Evolutionary conservation across 2,888 invertebrate species (phyloP).

Genomic region (Aspidiotus destructor): DNA sequence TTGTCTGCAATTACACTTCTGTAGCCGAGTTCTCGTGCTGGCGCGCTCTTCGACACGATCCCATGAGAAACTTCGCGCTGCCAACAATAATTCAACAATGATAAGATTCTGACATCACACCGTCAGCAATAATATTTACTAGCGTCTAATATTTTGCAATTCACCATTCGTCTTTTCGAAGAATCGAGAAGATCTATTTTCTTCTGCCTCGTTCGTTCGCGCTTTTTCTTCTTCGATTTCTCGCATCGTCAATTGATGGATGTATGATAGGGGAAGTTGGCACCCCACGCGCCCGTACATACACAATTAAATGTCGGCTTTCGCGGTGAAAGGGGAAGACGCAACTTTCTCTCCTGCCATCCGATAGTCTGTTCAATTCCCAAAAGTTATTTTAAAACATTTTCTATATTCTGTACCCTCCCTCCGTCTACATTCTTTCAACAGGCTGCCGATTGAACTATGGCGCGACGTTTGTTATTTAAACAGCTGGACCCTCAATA

Average conservation of each 20-base stretch:
- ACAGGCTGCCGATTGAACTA: neutral
- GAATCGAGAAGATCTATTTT: neutral
- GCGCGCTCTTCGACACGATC: conserved; percentile 15
- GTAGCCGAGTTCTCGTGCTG: conserved; percentile 16
- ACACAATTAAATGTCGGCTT: conserved; percentile 4
- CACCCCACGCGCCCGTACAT: neutral
- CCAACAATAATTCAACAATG: conserved; percentile 33
- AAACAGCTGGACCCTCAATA: no score
- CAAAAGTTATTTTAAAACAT: conserved; percentile 1
- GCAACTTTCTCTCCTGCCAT: neutral
- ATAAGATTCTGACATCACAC: conserved; percentile 31
- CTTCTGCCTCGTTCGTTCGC: neutral
- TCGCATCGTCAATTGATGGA: neutral
- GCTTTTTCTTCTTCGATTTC: neutral
- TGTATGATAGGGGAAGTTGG: neutral
- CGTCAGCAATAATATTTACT: conserved; percentile 20
- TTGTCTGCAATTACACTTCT: conserved; percentile 31
- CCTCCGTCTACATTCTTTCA: neutral
- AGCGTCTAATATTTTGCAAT: conserved; percentile 26
- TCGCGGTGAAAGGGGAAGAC: neutral
- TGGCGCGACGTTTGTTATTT: no score
- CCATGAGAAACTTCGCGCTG: conserved; percentile 24
- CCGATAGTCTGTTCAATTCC: neutral
- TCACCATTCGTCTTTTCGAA: conserved; percentile 24
- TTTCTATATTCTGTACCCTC: neutral